Percentiles rank a stretch among this genome's conserved stretches.
Conservation (phyloP, 2,888 invertebrate genomes). For the Stenodera caucasica region DNA sequence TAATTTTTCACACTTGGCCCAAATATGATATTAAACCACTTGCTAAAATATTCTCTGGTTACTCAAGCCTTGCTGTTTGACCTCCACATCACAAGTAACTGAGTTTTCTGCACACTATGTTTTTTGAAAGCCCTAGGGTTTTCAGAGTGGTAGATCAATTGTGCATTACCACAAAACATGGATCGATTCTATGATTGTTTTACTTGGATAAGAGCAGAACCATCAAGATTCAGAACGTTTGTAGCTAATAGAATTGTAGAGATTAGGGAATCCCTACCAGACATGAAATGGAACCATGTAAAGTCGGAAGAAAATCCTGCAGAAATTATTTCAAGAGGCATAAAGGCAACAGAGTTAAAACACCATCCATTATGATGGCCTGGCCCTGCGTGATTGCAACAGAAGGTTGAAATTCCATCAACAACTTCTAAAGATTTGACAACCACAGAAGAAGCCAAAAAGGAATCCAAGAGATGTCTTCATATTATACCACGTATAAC, state of each 20-base stretch:
- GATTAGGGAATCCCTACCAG: slow-evolving; percentile 15
- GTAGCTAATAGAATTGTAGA: slow-evolving; percentile 27
- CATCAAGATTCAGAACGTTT: slow-evolving; percentile 31
- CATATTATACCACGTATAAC: background rate
- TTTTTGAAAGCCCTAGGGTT: too few relatives aligned
- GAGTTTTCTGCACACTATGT: too few relatives aligned
- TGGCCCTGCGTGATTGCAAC: slow-evolving; percentile 16
- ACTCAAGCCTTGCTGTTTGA: too few relatives aligned
- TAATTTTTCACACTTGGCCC: too few relatives aligned
- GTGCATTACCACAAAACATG: too few relatives aligned
- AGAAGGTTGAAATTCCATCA: background rate
- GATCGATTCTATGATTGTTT: slow-evolving; percentile 34
- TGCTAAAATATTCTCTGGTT: too few relatives aligned
- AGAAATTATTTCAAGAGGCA: slow-evolving; percentile 24
- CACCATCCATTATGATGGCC: slow-evolving; percentile 21
- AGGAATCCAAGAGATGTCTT: background rate
- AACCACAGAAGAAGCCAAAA: slow-evolving; percentile 5
- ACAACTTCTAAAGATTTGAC: background rate
- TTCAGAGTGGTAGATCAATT: too few relatives aligned
- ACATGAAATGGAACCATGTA: slow-evolving; percentile 24
- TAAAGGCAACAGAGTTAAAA: background rate
- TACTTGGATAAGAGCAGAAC: slow-evolving; percentile 32
- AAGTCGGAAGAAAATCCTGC: slow-evolving; percentile 25
- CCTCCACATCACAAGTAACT: too few relatives aligned
- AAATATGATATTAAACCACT: too few relatives aligned